Evolutionary conservation across 2,797 vertebrate genomes (phyloP).

Genomic region (Otolemur crassicaudatus): DNA sequence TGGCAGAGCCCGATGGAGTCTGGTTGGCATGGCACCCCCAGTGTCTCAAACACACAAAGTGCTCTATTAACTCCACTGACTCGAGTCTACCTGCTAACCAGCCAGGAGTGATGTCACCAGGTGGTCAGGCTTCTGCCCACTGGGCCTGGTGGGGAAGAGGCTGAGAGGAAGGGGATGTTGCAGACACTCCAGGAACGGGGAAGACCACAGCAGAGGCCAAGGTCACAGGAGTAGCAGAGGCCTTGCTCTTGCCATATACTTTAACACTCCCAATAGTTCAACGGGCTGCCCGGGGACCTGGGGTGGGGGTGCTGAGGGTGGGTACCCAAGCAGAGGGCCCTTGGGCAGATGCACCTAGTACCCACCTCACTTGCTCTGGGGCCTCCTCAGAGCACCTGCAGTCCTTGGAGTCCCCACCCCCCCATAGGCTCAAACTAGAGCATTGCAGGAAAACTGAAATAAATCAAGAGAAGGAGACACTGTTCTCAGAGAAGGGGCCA

Average conservation of each 20-base stretch:
- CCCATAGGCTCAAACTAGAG: neutral
- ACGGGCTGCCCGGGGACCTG: fast-evolving
- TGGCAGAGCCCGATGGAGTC: neutral
- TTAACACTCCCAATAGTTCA: neutral
- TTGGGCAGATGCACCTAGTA: neutral
- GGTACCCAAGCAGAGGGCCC: neutral
- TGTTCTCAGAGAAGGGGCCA: neutral
- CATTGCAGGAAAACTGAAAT: neutral
- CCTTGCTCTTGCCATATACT: neutral
- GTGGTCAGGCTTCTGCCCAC: neutral
- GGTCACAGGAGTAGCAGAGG: neutral
- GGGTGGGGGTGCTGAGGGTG: fast-evolving
- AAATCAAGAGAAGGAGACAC: neutral
- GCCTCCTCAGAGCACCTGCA: neutral
- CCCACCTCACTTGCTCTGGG: neutral
- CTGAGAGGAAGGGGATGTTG: neutral
- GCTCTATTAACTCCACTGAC: neutral
- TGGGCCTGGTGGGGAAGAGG: neutral
- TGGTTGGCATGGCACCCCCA: neutral
- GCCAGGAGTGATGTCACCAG: neutral
- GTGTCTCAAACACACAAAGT: neutral
- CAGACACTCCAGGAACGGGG: neutral
- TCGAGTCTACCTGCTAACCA: neutral
- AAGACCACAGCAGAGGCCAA: neutral
- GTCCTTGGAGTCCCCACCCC: neutral